Evolutionary conservation across 2,113 vertebrate species (phyloP).

Genomic region (Manacus vitellinus): DNA sequence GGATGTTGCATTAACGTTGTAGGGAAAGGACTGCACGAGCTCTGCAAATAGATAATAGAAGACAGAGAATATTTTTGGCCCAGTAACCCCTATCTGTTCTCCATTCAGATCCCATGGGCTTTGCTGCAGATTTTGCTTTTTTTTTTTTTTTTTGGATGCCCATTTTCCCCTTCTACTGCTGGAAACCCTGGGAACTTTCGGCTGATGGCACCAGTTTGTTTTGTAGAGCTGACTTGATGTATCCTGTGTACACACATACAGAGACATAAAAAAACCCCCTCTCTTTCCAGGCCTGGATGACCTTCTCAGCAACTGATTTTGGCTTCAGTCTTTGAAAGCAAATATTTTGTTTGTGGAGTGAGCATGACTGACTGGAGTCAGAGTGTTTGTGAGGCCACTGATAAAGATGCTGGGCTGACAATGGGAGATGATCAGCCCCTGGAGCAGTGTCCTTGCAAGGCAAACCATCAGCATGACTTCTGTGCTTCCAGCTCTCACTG

Average conservation of each 20-base stretch:
- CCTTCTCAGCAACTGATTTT: neutral
- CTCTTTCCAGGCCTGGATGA: neutral
- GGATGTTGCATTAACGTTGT: neutral
- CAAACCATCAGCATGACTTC: neutral
- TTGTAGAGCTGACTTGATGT: neutral
- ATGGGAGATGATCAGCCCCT: accelerated
- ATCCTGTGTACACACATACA: neutral
- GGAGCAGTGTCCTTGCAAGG: neutral
- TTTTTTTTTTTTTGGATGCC: neutral
- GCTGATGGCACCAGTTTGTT: neutral
- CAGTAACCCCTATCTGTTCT: accelerated
- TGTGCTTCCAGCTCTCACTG: neutral
- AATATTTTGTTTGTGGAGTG: neutral
- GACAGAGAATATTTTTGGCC: neutral
- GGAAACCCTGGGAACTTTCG: neutral
- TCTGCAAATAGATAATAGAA: neutral
- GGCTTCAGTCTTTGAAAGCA: neutral
- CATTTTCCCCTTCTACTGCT: neutral
- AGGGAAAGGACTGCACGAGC: neutral
- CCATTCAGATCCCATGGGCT: neutral
- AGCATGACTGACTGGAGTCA: accelerated
- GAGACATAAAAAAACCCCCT: neutral
- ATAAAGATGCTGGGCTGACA: neutral
- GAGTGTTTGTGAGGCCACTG: neutral
- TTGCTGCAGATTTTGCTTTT: neutral